A percentile compares a stretch with the other conserved stretches of the same genome.
These are phyloP conservation scores for Apostichopus japonicus DNA, from an alignment of 35 echinoderm and acorn worm species.

Conservation along the genomic window DNA sequence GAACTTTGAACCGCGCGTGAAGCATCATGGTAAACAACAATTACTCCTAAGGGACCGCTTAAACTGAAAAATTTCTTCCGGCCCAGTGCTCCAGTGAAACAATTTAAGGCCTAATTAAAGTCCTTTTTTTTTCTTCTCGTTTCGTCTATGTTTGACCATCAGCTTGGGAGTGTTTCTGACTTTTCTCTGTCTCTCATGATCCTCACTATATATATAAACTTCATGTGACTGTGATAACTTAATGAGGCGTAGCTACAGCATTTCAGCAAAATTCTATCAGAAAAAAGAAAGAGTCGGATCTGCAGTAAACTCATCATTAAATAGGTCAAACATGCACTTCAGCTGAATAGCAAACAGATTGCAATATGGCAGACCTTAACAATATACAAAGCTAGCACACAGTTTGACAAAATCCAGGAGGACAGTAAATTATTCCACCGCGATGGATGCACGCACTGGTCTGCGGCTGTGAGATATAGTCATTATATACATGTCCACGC, in stretches of 20 bases:
- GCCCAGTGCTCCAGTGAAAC: neutral
- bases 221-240: neutral
- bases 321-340: neutral
- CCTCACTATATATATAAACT: neutral
- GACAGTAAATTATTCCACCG: too few species aligned
- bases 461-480: too few species aligned
- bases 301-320: neutral
- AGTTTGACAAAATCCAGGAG: conserved; percentile 29
- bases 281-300: neutral
- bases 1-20: neutral
- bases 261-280: neutral
- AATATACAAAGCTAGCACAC: neutral
- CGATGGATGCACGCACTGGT: too few species aligned
- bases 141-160: too few species aligned
- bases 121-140: neutral
- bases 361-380: conserved; percentile 19
- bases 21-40: neutral
- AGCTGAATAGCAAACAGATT: conserved; percentile 2
- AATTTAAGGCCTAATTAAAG: conserved; percentile 24
- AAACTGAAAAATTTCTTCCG: neutral
- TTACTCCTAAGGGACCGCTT: neutral
- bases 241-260: neutral
- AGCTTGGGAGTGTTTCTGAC: too few species aligned
- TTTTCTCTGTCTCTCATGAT: too few species aligned
- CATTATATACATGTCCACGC: too few species aligned